A percentile compares a stretch with the other conserved stretches of the same genome.
phyloP scores from a whole-genome alignment of 2,888 invertebrate species.

The Aleiodes leptofemur region DNA sequence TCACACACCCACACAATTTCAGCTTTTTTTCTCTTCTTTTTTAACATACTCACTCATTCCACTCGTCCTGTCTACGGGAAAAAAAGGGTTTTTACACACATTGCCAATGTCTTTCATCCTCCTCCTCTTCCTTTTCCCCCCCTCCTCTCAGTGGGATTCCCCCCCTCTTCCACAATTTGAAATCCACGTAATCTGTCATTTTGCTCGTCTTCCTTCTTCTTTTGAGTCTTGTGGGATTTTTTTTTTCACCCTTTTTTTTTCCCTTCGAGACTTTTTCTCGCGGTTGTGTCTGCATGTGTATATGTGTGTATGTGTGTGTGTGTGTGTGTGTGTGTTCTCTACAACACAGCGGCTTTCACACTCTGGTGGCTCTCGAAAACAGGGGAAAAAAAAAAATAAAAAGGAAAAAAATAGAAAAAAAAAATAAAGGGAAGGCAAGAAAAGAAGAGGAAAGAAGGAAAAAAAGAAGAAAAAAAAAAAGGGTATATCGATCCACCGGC shows the following conservation, averaged over 20 bases:
- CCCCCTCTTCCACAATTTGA: no score
- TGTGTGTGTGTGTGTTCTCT: neutral
- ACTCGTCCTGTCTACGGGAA: neutral
- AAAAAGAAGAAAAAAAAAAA: constrained; percentile 58
- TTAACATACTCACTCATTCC: neutral
- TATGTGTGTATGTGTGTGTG: no score
- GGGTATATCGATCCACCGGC: constrained; percentile 70
- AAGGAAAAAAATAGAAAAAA: constrained; percentile 20
- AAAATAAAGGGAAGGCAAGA: constrained; percentile 31
- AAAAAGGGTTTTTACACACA: constrained; percentile 3
- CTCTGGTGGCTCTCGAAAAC: constrained; percentile 17
- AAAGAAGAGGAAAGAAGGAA: constrained; percentile 15
- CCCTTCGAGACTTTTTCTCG: neutral
- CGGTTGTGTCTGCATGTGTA: neutral
- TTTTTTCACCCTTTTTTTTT: neutral
- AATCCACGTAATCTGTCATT: constrained; percentile 3
- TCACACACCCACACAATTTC: constrained; percentile 3
- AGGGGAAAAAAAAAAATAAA: constrained; percentile 16
- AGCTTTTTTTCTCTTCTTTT: constrained; percentile 1
- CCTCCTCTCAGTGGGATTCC: neutral
- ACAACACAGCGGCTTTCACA: neutral
- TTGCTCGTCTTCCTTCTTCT: neutral
- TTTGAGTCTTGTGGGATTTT: neutral
- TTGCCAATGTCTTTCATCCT: neutral
- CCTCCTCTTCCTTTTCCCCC: neutral